Evolutionary conservation across 1,140 invertebrate genomes (phyloP).

Genomic region (Triops longicaudatus): DNA sequence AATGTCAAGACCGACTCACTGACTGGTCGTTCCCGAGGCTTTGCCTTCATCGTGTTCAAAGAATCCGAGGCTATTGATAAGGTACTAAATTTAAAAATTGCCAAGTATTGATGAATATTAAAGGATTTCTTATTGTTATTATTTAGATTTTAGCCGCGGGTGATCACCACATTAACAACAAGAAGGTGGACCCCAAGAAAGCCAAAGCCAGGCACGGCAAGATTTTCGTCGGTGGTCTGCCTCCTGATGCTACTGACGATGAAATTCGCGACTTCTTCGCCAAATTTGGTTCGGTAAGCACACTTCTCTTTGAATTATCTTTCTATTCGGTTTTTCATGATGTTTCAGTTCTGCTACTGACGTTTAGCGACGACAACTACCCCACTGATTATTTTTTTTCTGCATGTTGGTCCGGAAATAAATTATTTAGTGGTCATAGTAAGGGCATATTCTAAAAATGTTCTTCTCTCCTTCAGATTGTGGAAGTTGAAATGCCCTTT

Average conservation of each 20-base stretch:
- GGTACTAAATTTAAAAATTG: slow-evolving; percentile 45
- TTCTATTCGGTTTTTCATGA: slow-evolving; percentile 15
- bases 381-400: slow-evolving; percentile 27
- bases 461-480: slow-evolving; percentile 57
- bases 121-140: too few relatives aligned
- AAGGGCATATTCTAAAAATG: slow-evolving; percentile 16
- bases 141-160: slow-evolving; percentile 59
- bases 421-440: not conserved
- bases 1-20: slow-evolving; percentile 88
- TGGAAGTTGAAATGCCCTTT: slow-evolving; percentile 90
- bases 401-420: not conserved
- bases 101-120: slow-evolving; percentile 10
- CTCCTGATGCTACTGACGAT: slow-evolving; percentile 79
- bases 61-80: slow-evolving; percentile 79
- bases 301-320: slow-evolving; percentile 21
- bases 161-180: slow-evolving; percentile 84
- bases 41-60: slow-evolving; percentile 91
- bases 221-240: slow-evolving; percentile 89
- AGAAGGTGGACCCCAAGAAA: slow-evolving; percentile 91
- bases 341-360: slow-evolving; percentile 32
- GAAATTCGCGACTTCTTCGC: slow-evolving; percentile 85
- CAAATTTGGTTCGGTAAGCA: slow-evolving; percentile 77
- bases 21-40: slow-evolving; percentile 79
- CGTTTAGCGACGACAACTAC: slow-evolving; percentile 27
- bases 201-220: slow-evolving; percentile 87